Evolutionary conservation across 2,113 vertebrate genomes (phyloP).

Genomic region (Ancistrus triradiatus): DNA sequence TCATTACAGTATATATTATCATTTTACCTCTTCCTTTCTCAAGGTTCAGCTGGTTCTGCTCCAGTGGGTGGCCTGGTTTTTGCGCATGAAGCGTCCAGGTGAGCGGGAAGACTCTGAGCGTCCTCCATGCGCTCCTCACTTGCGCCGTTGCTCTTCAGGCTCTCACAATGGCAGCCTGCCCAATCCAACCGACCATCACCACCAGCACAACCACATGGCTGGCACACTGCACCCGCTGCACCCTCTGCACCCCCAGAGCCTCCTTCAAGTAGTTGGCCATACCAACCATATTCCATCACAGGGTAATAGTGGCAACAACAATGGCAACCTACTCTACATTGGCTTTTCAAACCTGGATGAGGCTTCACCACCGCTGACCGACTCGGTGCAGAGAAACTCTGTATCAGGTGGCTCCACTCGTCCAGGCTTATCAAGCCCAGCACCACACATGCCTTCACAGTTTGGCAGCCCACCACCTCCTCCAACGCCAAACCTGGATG

Average conservation of each 20-base stretch:
- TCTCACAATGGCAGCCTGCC: constrained; percentile 69
- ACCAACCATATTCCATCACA: constrained; percentile 62
- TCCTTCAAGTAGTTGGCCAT: constrained; percentile 44
- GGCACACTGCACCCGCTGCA: constrained; percentile 62
- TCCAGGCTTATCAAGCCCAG: constrained; percentile 72
- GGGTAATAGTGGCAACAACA: constrained; percentile 64
- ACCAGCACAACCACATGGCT: constrained; percentile 42
- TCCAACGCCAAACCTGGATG: constrained; percentile 60
- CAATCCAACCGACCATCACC: constrained; percentile 46
- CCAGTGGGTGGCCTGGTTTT: constrained; percentile 76
- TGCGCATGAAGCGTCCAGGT: constrained; percentile 74
- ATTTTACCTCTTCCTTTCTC: neutral
- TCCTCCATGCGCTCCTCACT: constrained; percentile 66
- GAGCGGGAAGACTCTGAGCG: constrained; percentile 64
- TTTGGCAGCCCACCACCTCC: constrained; percentile 66
- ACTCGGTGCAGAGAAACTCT: constrained; percentile 60
- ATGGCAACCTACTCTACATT: constrained; percentile 71
- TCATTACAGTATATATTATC: neutral
- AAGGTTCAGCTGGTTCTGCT: constrained; percentile 71
- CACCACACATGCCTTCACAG: constrained; percentile 74
- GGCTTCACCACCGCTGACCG: constrained; percentile 48
- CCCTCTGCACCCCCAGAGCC: constrained; percentile 65
- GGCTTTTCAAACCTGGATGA: constrained; percentile 73
- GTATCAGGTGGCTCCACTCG: constrained; percentile 42
- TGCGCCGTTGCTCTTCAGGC: constrained; percentile 70